Evolutionary conservation across 1,140 invertebrate genomes (phyloP).

Genomic region (Rhagoletis pomonella): DNA sequence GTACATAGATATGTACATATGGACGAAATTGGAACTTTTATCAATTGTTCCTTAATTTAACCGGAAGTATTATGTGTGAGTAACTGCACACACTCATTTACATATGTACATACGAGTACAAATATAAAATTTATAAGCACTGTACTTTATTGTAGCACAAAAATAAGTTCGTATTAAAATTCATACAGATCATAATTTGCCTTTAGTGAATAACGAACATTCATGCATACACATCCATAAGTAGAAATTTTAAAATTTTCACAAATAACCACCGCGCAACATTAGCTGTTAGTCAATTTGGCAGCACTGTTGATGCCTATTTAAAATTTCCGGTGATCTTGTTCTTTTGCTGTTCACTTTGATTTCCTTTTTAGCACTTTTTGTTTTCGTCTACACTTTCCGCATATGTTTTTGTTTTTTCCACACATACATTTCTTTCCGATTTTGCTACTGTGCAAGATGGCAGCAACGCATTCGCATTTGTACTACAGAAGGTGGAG

Average conservation of each 20-base stretch:
- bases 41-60: conserved; percentile 42
- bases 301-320: background rate
- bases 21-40: background rate
- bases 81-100: background rate
- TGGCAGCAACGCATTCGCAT: too few species aligned
- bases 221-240: too few species aligned
- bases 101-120: background rate
- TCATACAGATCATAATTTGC: too few species aligned
- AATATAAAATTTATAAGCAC: background rate
- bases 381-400: conserved; percentile 23
- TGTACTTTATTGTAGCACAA: too few species aligned
- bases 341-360: background rate
- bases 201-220: too few species aligned
- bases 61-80: background rate
- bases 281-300: background rate
- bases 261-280: background rate
- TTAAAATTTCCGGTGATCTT: background rate
- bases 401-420: background rate
- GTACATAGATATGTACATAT: too few species aligned
- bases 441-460: conserved; percentile 44
- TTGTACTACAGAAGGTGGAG: too few species aligned
- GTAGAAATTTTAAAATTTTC: background rate
- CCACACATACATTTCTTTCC: background rate
- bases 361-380: background rate
- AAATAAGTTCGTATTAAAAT: too few species aligned